Evolutionary conservation across 2,888 invertebrate genomes (phyloP).

Genomic region (Subacronicta megacephala): DNA sequence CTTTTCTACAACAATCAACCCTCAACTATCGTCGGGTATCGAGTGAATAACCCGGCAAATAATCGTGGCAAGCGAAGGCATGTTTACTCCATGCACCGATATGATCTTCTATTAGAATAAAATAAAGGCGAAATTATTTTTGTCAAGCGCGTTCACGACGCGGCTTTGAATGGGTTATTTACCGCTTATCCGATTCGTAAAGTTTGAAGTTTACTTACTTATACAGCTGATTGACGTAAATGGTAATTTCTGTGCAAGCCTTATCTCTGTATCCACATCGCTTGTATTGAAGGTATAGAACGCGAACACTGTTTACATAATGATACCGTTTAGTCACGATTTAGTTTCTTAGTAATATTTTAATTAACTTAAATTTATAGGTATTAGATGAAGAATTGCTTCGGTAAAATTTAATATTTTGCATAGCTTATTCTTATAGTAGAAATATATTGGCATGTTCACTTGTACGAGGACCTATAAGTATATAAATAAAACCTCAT

Average conservation of each 20-base stretch:
- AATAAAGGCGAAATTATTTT: conserved; percentile 46
- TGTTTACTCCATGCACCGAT: conserved; percentile 23
- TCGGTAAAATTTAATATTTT: too few species aligned
- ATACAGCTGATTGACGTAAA: conserved; percentile 56
- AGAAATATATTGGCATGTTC: too few species aligned
- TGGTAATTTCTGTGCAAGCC: conserved; percentile 45
- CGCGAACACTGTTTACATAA: conserved; percentile 51
- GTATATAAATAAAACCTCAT: not conserved
- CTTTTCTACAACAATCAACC: too few species aligned
- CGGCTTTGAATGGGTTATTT: conserved; percentile 53
- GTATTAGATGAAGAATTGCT: too few species aligned
- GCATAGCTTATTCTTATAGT: too few species aligned
- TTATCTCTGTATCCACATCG: conserved; percentile 54
- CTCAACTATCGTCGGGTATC: conserved; percentile 23
- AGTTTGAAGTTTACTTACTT: conserved; percentile 54
- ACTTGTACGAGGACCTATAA: too few species aligned
- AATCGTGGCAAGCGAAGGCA: conserved; percentile 27
- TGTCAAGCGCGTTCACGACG: conserved; percentile 21
- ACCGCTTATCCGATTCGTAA: conserved; percentile 47
- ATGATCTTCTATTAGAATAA: conserved; percentile 37
- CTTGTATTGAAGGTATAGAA: conserved; percentile 40
- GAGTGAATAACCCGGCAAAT: conserved; percentile 25
- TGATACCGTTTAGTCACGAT: conserved; percentile 47
- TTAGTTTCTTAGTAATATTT: conserved; percentile 29
- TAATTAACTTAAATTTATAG: too few species aligned